phyloP scores from a whole-genome alignment of 2,113 vertebrate genomes.

The Pluvialis apricaria region DNA sequence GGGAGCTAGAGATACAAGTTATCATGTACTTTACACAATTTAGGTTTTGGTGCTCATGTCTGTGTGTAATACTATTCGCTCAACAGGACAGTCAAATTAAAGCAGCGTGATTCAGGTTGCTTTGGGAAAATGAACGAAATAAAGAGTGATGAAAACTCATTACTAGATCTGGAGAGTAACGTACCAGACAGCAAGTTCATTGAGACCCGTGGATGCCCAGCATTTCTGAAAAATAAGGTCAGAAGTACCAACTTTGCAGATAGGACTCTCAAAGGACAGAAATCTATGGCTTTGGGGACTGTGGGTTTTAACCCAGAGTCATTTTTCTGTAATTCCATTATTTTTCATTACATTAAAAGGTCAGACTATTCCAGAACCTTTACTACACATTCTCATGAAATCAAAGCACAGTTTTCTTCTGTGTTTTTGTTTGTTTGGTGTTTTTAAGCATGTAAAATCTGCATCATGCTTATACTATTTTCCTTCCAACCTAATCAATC shows the following conservation, averaged over 20 bases:
- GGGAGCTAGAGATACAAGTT: background rate
- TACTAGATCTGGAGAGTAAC: background rate
- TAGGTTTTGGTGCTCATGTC: background rate
- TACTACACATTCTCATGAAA: background rate
- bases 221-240: background rate
- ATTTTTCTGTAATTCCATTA: background rate
- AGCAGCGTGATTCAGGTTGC: background rate
- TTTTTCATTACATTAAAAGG: background rate
- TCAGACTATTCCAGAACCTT: background rate
- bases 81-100: background rate
- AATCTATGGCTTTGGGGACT: background rate
- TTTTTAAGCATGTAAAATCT: background rate
- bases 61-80: background rate
- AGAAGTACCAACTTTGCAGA: background rate
- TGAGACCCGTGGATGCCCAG: background rate
- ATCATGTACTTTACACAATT: fast-evolving
- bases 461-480: background rate
- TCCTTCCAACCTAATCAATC: background rate
- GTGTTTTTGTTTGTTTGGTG: background rate
- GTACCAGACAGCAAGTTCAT: background rate
- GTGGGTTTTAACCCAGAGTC: background rate
- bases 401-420: background rate
- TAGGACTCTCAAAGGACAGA: background rate
- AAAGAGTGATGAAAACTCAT: background rate
- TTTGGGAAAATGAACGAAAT: background rate